Percentiles rank a stretch among this genome's conserved stretches.
Evolutionary conservation across 2,888 invertebrate genomes (phyloP).

Genomic region (Trissoscelio sp.): DNA sequence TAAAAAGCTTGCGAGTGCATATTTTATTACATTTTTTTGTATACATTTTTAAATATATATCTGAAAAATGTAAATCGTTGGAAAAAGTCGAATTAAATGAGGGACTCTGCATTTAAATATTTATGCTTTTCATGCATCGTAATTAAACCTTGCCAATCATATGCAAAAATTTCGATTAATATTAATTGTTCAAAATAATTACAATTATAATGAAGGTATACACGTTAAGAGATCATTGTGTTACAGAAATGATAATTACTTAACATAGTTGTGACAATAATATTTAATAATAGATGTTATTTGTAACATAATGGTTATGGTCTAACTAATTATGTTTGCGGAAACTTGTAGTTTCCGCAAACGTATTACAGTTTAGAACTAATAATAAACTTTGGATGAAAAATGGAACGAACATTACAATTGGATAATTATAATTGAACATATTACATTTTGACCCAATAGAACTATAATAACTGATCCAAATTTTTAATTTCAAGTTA

Average conservation of each 20-base stretch:
- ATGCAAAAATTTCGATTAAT: too few species aligned
- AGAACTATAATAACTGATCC: not conserved
- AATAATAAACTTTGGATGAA: slow-evolving; percentile 31
- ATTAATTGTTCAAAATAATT: too few species aligned
- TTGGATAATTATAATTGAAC: slow-evolving; percentile 3
- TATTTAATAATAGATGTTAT: slow-evolving; percentile 37
- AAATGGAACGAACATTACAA: slow-evolving; percentile 2
- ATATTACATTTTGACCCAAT: not conserved
- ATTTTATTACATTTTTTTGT: too few species aligned
- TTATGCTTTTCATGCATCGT: too few species aligned
- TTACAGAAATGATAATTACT: slow-evolving; percentile 6
- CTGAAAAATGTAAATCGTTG: too few species aligned
- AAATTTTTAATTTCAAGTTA: too few species aligned
- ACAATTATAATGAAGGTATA: slow-evolving; percentile 13
- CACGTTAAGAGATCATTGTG: not conserved
- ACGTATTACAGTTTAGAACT: slow-evolving; percentile 36
- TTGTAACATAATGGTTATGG: slow-evolving; percentile 31
- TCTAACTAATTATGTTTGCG: slow-evolving; percentile 39
- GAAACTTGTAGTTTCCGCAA: slow-evolving; percentile 15
- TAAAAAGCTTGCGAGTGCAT: too few species aligned
- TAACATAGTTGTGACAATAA: slow-evolving; percentile 27
- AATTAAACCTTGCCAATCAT: too few species aligned
- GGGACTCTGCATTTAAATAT: too few species aligned
- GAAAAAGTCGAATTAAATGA: too few species aligned
- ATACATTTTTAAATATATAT: too few species aligned